These are phyloP conservation scores for Psittacara wagleri DNA, from an alignment of 2,113 vertebrate genomes.

Conservation along the genomic window DNA sequence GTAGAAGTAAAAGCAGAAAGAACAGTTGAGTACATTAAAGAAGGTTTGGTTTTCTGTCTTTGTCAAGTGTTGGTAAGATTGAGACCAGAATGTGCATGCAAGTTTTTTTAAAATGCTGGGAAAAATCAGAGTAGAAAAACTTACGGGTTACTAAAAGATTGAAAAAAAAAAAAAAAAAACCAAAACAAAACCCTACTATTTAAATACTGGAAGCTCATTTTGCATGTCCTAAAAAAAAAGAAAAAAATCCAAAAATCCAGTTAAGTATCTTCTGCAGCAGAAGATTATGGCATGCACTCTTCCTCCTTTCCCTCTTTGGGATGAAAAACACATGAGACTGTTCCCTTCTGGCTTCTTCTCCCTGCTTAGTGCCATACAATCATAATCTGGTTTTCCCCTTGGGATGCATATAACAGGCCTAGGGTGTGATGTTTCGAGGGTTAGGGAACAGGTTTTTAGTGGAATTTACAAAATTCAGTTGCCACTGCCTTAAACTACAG, in stretches of 20 bases:
- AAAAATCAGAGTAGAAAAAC: neutral
- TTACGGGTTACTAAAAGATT: neutral
- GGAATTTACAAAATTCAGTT: neutral
- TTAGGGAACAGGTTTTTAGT: neutral
- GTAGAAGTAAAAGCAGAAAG: neutral
- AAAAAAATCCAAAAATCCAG: neutral
- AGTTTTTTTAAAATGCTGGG: neutral
- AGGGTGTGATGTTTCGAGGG: neutral
- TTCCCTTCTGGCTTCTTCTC: neutral
- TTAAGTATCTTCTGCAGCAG: neutral
- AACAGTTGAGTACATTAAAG: neutral
- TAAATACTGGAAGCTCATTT: neutral
- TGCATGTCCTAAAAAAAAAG: neutral
- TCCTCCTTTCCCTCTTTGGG: neutral
- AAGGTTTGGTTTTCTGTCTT: neutral
- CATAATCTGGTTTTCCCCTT: neutral
- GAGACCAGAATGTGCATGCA: neutral
- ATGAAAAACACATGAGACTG: neutral
- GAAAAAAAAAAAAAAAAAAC: neutral
- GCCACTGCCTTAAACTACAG: neutral
- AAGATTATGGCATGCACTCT: rapidly evolving
- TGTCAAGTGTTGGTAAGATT: neutral
- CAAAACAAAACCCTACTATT: neutral
- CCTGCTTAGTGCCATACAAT: neutral
- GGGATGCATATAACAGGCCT: neutral